A percentile compares a stretch with the other conserved stretches of the same genome.
Evolutionary conservation across 1,140 invertebrate species (phyloP).

Genomic region (Nilaparvata lugens): DNA sequence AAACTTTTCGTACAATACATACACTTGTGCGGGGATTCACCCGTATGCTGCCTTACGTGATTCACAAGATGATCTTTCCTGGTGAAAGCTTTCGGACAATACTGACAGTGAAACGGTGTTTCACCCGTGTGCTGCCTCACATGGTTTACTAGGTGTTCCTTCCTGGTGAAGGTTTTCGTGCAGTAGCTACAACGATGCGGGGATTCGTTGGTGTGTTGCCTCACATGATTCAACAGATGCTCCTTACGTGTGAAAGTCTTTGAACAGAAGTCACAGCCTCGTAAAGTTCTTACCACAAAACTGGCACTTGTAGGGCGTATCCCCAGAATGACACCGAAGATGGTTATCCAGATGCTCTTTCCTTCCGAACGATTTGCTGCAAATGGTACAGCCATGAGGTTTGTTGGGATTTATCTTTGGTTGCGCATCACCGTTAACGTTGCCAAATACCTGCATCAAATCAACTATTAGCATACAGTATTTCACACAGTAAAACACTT

Average conservation of each 20-base stretch:
- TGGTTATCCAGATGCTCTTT: slow-evolving; percentile 53
- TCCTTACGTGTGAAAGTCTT: slow-evolving; percentile 74
- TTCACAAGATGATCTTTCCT: slow-evolving; percentile 52
- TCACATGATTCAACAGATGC: slow-evolving; percentile 67
- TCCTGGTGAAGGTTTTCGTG: slow-evolving; percentile 77
- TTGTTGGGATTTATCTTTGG: slow-evolving; percentile 25
- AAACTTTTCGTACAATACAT: slow-evolving; percentile 75
- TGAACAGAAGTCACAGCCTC: slow-evolving; percentile 65
- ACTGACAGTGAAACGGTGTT: slow-evolving; percentile 46
- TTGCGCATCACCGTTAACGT: slow-evolving; percentile 19
- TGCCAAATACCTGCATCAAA: slow-evolving; percentile 19
- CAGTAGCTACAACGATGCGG: slow-evolving; percentile 39
- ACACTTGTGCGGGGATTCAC: slow-evolving; percentile 40
- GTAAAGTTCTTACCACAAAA: slow-evolving; percentile 62
- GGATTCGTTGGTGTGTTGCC: slow-evolving; percentile 52
- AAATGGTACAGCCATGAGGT: slow-evolving; percentile 47
- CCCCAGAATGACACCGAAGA: slow-evolving; percentile 69
- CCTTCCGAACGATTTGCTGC: slow-evolving; percentile 51
- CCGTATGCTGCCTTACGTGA: slow-evolving; percentile 63
- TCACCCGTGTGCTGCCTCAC: slow-evolving; percentile 69
- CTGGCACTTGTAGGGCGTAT: slow-evolving; percentile 47
- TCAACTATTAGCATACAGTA: too few relatives aligned
- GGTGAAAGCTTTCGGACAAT: slow-evolving; percentile 53
- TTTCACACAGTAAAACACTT: too few relatives aligned
- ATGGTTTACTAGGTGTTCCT: slow-evolving; percentile 75